Evolutionary conservation across 2,113 vertebrate genomes (phyloP).

Genomic region (Perognathus longimembris): DNA sequence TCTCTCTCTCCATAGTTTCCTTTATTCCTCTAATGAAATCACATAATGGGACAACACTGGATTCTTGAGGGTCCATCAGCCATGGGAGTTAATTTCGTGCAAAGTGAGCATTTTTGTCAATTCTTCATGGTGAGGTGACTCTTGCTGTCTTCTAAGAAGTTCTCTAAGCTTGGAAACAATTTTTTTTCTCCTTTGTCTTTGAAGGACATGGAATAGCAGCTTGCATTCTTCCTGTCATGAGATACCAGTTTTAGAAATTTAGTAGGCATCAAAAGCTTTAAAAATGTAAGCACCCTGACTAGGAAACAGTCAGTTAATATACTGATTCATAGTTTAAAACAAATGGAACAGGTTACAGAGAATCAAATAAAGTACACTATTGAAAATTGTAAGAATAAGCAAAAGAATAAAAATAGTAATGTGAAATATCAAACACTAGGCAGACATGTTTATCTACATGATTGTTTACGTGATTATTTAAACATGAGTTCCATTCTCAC

Average conservation of each 20-base stretch:
- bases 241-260: background rate
- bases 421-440: background rate
- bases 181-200: slow-evolving; percentile 41
- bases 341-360: background rate
- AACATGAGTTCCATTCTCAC: background rate
- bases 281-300: background rate
- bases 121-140: background rate
- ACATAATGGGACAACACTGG: background rate
- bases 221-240: background rate
- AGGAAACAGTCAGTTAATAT: background rate
- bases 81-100: slow-evolving; percentile 31
- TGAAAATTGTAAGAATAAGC: background rate
- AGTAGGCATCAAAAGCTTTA: background rate
- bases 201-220: background rate
- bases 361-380: background rate
- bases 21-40: background rate
- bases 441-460: background rate
- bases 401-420: background rate
- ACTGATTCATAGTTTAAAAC: background rate
- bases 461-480: background rate
- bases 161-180: slow-evolving; percentile 36
- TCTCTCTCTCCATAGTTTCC: background rate
- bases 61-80: slow-evolving; percentile 39
- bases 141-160: background rate
- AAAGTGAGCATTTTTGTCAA: slow-evolving; percentile 41